Conservation (phyloP, 2,888 invertebrate species). For the Amphimallon solstitiale region DNA sequence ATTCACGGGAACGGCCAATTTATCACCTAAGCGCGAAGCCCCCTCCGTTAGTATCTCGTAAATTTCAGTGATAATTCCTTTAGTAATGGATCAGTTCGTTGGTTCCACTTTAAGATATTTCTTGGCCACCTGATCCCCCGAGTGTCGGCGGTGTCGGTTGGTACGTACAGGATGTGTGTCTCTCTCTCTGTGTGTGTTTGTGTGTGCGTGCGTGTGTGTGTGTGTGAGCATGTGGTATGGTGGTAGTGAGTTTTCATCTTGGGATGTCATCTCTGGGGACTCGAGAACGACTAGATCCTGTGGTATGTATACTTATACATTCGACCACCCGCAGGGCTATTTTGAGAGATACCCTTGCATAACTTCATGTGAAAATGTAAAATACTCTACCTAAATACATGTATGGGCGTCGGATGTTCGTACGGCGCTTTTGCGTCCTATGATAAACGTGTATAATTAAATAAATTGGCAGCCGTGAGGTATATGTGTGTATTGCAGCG, state of each 20-base stretch:
- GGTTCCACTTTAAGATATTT: constrained; percentile 52
- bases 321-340: constrained; percentile 34
- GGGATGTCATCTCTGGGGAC: constrained; percentile 43
- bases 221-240: neutral
- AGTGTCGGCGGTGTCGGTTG: neutral
- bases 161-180: neutral
- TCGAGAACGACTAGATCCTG: constrained; percentile 6
- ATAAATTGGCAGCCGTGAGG: no score
- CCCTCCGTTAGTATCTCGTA: constrained; percentile 35
- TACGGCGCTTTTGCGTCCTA: neutral
- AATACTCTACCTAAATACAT: constrained; percentile 5
- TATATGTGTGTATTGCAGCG: no score
- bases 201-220: neutral
- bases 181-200: neutral
- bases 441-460: no score
- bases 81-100: constrained; percentile 44
- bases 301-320: constrained; percentile 20
- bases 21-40: constrained; percentile 47
- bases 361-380: constrained; percentile 27
- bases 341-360: constrained; percentile 10
- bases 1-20: constrained; percentile 52
- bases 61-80: constrained; percentile 39
- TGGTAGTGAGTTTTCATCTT: constrained; percentile 46
- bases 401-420: neutral
- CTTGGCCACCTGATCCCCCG: constrained; percentile 51